Percentiles rank a stretch among this genome's conserved stretches.
Conservation (phyloP, 2,113 vertebrate genomes). For the Colius striatus region DNA sequence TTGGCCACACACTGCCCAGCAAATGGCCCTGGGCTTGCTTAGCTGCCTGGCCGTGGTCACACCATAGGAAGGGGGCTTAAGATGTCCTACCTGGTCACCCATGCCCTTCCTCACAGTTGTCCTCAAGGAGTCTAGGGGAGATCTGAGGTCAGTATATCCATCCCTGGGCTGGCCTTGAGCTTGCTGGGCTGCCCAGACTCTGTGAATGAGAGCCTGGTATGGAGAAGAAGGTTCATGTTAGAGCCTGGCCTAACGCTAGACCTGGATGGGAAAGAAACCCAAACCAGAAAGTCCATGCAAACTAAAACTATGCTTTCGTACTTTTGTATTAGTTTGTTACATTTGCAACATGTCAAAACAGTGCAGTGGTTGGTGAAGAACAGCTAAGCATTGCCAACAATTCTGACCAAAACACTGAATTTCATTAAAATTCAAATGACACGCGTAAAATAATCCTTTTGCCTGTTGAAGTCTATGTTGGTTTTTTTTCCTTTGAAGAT, state of each 20-base stretch:
- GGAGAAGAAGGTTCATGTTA: not conserved
- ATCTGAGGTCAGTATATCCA: not conserved
- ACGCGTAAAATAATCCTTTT: not conserved
- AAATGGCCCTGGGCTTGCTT: not conserved
- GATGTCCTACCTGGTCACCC: not conserved
- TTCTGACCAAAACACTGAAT: not conserved
- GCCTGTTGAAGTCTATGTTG: not conserved
- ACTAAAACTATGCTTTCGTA: not conserved
- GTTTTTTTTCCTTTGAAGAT: not conserved
- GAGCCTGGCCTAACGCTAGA: not conserved
- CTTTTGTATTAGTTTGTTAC: not conserved
- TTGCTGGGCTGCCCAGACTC: not conserved
- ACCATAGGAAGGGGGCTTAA: not conserved
- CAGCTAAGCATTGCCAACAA: not conserved
- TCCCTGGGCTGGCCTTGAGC: not conserved
- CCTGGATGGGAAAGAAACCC: not conserved
- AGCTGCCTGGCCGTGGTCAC: not conserved
- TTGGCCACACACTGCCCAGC: not conserved
- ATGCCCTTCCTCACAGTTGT: not conserved
- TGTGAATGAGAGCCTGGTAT: not conserved
- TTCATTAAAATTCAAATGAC: not conserved
- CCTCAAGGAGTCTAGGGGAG: not conserved
- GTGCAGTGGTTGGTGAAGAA: not conserved
- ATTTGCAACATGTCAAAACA: not conserved
- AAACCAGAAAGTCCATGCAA: not conserved